These are phyloP conservation scores for Sorex araneus DNA, from an alignment of 2,113 vertebrate species.

Conservation along the genomic window DNA sequence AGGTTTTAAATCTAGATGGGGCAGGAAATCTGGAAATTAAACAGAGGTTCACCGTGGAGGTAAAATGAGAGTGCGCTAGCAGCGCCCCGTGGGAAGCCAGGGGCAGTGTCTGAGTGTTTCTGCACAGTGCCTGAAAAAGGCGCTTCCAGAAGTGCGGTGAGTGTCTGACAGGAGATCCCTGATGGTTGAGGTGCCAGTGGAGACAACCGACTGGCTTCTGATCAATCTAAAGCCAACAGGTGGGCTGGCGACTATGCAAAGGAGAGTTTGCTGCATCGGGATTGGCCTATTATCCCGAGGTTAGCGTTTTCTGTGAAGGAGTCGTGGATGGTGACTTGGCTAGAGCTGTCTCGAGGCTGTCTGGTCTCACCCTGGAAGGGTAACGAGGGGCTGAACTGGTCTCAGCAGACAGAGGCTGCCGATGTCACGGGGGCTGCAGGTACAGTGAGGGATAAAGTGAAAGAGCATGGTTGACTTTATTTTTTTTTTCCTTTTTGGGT, in stretches of 20 bases:
- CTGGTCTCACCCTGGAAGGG: neutral
- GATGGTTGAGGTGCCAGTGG: neutral
- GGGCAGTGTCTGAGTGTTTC: neutral
- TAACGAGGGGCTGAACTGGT: neutral
- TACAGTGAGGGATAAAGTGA: neutral
- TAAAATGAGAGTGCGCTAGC: neutral
- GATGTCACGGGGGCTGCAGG: neutral
- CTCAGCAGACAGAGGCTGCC: neutral
- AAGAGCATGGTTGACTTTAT: neutral
- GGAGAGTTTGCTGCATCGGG: neutral
- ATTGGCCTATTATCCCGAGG: neutral
- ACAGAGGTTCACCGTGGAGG: neutral
- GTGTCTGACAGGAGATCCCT: neutral
- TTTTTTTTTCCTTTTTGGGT: no score
- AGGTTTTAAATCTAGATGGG: neutral
- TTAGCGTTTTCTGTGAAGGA: neutral
- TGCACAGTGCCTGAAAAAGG: neutral
- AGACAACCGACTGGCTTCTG: neutral
- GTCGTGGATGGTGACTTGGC: no score
- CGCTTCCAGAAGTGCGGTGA: neutral
- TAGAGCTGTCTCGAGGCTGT: no score
- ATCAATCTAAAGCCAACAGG: neutral
- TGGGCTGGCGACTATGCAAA: neutral
- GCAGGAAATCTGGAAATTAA: neutral
- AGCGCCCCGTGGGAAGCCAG: neutral